Conservation (phyloP, 2,797 vertebrate genomes). For the Cephalopachus bancanus region DNA sequence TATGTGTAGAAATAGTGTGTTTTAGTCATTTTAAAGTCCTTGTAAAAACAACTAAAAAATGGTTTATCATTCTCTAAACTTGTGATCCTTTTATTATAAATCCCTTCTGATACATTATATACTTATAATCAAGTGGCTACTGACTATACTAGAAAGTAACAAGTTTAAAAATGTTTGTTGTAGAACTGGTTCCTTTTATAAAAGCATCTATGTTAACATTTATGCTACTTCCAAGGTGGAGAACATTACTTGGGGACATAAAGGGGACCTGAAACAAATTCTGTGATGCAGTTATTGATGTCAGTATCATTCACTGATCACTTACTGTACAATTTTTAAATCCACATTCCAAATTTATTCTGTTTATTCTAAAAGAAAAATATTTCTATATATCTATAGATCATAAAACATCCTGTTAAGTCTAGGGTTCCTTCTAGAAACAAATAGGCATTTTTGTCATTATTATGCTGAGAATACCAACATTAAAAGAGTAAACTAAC, state of each 20-base stretch:
- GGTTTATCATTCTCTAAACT: conserved; percentile 53
- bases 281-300: conserved; percentile 11
- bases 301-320: not conserved
- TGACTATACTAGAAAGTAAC: not conserved
- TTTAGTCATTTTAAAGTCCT: conserved; percentile 34
- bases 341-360: not conserved
- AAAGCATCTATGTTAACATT: conserved; percentile 3
- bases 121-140: not conserved
- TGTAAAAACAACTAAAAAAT: conserved; percentile 38
- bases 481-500: conserved; percentile 27
- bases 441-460: not conserved
- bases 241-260: not conserved
- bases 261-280: conserved; percentile 48
- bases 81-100: conserved; percentile 39
- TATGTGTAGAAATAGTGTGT: conserved; percentile 9
- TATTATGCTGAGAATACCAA: conserved; percentile 19
- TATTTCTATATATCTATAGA: conserved; percentile 24
- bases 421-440: conserved; percentile 44
- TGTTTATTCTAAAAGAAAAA: conserved; percentile 52
- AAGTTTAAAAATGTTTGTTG: conserved; percentile 51
- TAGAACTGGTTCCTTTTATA: conserved; percentile 45
- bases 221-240: conserved; percentile 35
- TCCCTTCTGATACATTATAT: not conserved
- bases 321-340: not conserved
- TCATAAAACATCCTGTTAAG: not conserved